Conservation (phyloP, 2,113 vertebrate species). For the Chionodraco myersi region DNA sequence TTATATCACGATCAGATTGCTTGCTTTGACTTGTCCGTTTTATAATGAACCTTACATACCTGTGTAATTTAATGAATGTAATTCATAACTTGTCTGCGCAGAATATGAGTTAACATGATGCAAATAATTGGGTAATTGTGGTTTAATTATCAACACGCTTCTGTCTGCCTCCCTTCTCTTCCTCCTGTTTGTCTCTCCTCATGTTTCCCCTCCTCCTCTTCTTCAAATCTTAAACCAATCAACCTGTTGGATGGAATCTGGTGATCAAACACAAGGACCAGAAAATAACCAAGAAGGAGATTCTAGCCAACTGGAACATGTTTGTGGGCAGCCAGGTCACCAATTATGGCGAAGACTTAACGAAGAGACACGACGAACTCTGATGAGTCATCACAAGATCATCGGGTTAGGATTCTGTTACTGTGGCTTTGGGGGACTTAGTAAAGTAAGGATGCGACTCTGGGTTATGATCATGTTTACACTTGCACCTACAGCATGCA, state of each 20-base stretch:
- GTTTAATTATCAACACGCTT: conserved; percentile 64
- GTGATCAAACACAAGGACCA: conserved; percentile 83
- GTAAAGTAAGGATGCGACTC: background rate
- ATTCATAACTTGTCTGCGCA: background rate
- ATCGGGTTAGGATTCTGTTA: background rate
- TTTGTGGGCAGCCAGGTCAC: conserved; percentile 95
- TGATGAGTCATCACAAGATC: conserved; percentile 71
- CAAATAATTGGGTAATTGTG: conserved; percentile 43
- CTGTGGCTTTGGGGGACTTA: background rate
- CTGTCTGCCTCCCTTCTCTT: conserved; percentile 30
- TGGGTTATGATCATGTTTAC: background rate
- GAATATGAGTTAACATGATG: background rate
- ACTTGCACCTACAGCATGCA: background rate
- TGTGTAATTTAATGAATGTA: background rate
- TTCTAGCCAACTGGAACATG: conserved; percentile 95
- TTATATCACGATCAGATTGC: too few relatives aligned
- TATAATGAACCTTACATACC: background rate
- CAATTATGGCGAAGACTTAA: conserved; percentile 94
- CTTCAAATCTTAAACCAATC: conserved; percentile 44
- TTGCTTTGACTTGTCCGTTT: too few relatives aligned
- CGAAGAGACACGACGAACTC: conserved; percentile 90
- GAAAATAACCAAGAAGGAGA: conserved; percentile 91
- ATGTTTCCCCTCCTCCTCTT: background rate
- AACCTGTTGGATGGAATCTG: conserved; percentile 51
- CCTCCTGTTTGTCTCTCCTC: background rate